phyloP scores from a whole-genome alignment of 1,140 invertebrate species.

The Ceratina calcarata region DNA sequence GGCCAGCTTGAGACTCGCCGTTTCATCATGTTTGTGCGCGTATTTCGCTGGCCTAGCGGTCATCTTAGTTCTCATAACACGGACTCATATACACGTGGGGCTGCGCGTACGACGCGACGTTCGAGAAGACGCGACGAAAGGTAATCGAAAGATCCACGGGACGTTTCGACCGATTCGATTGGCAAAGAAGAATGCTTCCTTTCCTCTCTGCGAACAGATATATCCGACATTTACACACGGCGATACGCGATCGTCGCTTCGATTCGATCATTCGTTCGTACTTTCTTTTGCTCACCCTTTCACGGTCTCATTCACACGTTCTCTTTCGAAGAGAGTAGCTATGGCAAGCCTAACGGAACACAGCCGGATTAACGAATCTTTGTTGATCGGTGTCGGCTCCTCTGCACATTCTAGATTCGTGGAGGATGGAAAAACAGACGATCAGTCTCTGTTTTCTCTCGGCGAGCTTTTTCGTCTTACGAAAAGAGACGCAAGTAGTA shows the following conservation, averaged over 20 bases:
- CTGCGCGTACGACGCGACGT: conserved; percentile 17
- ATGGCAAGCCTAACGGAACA: background rate
- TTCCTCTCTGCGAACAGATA: conserved; percentile 6
- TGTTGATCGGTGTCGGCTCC: background rate
- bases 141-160: conserved; percentile 37
- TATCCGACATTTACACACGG: background rate
- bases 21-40: too few species aligned
- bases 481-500: conserved; percentile 22
- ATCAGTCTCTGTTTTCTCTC: conserved; percentile 20
- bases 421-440: background rate
- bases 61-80: conserved; percentile 31
- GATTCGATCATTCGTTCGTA: background rate
- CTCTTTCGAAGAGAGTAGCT: background rate
- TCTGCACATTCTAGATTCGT: background rate
- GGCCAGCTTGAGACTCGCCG: too few species aligned
- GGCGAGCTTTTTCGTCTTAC: conserved; percentile 1
- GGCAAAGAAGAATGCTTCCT: conserved; percentile 6
- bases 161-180: conserved; percentile 22
- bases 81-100: conserved; percentile 38
- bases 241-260: background rate
- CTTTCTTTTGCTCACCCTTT: background rate
- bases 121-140: conserved; percentile 49
- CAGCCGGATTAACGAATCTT: conserved; percentile 2
- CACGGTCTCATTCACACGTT: background rate
- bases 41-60: too few species aligned